Evolutionary conservation across 1,140 invertebrate genomes (phyloP).

Genomic region (Sinonovacula constricta): DNA sequence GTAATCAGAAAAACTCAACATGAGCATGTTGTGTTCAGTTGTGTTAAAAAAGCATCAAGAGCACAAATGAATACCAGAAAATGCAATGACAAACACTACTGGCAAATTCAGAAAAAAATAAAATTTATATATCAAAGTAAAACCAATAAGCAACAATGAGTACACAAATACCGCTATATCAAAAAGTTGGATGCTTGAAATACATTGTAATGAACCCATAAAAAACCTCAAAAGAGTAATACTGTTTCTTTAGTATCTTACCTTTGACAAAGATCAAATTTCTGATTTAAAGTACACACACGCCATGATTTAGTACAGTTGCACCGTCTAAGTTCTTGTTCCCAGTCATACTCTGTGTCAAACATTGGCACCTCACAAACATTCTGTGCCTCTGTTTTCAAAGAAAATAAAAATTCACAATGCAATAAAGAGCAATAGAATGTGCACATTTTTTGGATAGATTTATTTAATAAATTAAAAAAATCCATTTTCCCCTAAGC

Average conservation of each 20-base stretch:
- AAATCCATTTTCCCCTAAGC: no score
- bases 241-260: no score
- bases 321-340: conserved; percentile 82
- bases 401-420: conserved; percentile 2
- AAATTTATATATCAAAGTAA: no score
- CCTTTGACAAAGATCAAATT: conserved; percentile 81
- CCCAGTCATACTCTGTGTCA: conserved; percentile 82
- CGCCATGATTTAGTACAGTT: conserved; percentile 81
- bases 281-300: conserved; percentile 84
- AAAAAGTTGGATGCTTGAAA: no score
- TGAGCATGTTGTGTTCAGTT: not conserved
- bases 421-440: not conserved
- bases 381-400: conserved; percentile 13
- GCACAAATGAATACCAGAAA: no score
- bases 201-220: no score
- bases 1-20: not conserved
- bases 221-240: no score
- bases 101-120: not conserved
- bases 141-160: no score
- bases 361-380: conserved; percentile 63
- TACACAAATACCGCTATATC: no score
- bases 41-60: not conserved
- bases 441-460: no score
- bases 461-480: not conserved
- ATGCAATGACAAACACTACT: no score